Percentiles rank a stretch among this genome's conserved stretches.
phyloP scores from a whole-genome alignment of 1,140 invertebrate genomes.

The Drosophila oshimai region DNA sequence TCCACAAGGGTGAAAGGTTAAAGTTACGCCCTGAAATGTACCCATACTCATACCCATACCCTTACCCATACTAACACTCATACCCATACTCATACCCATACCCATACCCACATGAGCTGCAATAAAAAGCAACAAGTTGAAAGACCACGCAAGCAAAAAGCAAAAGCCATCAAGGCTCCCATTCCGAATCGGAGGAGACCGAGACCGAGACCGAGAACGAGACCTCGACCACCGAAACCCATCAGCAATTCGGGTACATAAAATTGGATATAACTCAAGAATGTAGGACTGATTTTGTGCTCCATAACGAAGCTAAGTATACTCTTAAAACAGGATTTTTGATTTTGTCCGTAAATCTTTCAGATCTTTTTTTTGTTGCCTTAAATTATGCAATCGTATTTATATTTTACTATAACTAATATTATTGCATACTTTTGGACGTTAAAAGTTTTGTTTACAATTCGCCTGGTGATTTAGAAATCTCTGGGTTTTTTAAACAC shows the following conservation, averaged over 20 bases:
- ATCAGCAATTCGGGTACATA: constrained; percentile 67
- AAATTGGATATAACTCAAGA: constrained; percentile 61
- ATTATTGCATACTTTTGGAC: too few species aligned
- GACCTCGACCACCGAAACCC: constrained; percentile 28
- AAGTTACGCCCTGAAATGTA: constrained; percentile 11
- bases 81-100: background rate
- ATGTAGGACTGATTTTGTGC: background rate
- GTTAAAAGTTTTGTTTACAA: too few species aligned
- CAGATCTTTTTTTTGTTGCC: too few species aligned
- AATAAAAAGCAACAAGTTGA: constrained; percentile 69
- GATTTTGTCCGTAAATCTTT: too few species aligned
- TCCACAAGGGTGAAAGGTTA: constrained; percentile 59
- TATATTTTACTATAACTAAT: too few species aligned
- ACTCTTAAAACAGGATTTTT: background rate
- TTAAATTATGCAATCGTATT: too few species aligned
- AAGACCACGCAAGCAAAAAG: constrained; percentile 41
- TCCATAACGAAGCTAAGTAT: background rate
- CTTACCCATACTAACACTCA: background rate
- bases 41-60: background rate
- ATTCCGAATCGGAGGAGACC: constrained; percentile 5
- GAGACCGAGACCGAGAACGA: too few species aligned
- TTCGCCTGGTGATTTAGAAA: too few species aligned
- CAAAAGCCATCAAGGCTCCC: constrained; percentile 27
- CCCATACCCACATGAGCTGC: constrained; percentile 7
- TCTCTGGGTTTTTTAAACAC: too few species aligned